Percentiles rank a stretch among this genome's conserved stretches.
These are phyloP conservation scores for Lamprologus speciosus DNA, from an alignment of 2,113 vertebrate species.

Conservation along the genomic window DNA sequence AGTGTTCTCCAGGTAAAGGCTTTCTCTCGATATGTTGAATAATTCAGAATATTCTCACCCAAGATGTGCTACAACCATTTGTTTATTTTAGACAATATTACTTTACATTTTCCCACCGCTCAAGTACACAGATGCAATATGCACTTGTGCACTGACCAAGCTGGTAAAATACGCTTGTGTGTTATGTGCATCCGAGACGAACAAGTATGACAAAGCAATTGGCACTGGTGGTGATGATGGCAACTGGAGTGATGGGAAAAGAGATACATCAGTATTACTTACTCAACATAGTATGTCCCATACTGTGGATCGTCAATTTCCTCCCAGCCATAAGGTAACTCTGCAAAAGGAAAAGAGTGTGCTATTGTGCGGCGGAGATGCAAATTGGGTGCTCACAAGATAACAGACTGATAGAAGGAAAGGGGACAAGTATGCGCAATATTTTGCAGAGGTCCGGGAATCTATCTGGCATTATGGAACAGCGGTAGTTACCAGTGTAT, in stretches of 20 bases:
- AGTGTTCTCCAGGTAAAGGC: neutral
- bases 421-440: neutral
- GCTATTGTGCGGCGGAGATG: neutral
- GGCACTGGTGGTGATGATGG: neutral
- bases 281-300: conserved; percentile 97
- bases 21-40: neutral
- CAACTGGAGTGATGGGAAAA: neutral
- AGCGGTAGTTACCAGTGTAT: neutral
- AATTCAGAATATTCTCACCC: neutral
- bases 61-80: neutral
- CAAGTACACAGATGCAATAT: conserved; percentile 25
- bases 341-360: conserved; percentile 57
- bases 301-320: conserved; percentile 98
- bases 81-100: conserved; percentile 46
- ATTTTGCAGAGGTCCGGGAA: neutral
- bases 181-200: neutral
- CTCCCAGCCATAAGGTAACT: conserved; percentile 98
- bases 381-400: neutral
- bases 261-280: conserved; percentile 64
- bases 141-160: neutral
- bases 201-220: neutral
- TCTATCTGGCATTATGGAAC: neutral
- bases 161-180: neutral
- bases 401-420: neutral
- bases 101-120: neutral